These are phyloP conservation scores for Equus quagga DNA, from an alignment of 2,113 vertebrate species.

Conservation along the genomic window DNA sequence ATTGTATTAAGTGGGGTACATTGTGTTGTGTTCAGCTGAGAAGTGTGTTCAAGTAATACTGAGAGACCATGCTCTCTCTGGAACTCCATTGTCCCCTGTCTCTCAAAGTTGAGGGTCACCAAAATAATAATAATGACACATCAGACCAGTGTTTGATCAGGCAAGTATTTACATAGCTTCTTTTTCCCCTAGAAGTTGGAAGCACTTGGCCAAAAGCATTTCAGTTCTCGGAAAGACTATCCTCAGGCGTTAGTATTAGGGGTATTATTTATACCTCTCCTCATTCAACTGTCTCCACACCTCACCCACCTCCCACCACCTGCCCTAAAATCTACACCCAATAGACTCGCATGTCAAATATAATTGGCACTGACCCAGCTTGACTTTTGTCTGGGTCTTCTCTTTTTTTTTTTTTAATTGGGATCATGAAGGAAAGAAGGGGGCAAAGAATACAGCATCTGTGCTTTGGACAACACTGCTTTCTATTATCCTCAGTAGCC, in stretches of 20 bases:
- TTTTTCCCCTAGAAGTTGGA: constrained; percentile 14
- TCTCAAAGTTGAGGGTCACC: constrained; percentile 3
- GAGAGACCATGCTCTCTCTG: neutral
- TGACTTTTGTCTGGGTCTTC: neutral
- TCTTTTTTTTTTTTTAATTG: neutral
- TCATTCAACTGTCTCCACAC: neutral
- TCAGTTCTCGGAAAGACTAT: neutral
- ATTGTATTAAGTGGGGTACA: constrained; percentile 70
- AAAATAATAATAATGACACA: constrained; percentile 10
- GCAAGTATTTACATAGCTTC: neutral
- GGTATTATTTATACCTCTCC: neutral
- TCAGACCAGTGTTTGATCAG: neutral
- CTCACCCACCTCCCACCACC: neutral
- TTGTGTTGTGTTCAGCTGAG: constrained; percentile 61
- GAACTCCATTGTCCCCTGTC: neutral
- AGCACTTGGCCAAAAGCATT: neutral
- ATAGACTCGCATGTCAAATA: neutral
- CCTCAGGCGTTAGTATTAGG: neutral
- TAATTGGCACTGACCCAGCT: neutral
- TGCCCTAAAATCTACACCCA: neutral
- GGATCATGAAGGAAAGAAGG: neutral
- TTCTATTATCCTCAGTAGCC: neutral
- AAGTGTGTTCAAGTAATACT: neutral
- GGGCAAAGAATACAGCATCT: neutral
- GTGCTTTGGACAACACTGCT: neutral